A percentile compares a stretch with the other conserved stretches of the same genome.
These are phyloP conservation scores for Bellardia bayeri DNA, from an alignment of 2,888 invertebrate species.

Conservation along the genomic window DNA sequence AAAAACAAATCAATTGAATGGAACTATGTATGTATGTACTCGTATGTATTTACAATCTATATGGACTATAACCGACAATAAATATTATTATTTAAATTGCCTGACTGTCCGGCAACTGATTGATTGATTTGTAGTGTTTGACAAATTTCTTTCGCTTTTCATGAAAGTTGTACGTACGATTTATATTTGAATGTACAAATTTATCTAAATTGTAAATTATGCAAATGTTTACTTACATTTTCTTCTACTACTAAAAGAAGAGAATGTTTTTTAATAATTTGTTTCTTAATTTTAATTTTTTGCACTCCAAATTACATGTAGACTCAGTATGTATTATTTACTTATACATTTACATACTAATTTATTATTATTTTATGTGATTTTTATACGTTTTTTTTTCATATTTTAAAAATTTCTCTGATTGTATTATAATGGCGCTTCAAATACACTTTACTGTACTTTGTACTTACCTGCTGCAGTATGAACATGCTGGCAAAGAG, in stretches of 20 bases:
- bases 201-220: neutral
- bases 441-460: slow-evolving; percentile 10
- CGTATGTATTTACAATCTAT: too few relatives aligned
- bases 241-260: neutral
- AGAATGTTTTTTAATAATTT: neutral
- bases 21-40: too few relatives aligned
- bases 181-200: slow-evolving; percentile 30
- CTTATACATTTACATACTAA: neutral
- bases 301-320: slow-evolving; percentile 31
- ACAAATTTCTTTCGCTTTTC: slow-evolving; percentile 53
- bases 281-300: slow-evolving; percentile 32
- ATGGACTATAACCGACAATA: slow-evolving; percentile 13
- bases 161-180: slow-evolving; percentile 7
- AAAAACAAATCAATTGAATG: slow-evolving; percentile 38
- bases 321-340: too few relatives aligned
- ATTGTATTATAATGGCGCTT: slow-evolving; percentile 44
- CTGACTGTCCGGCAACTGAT: neutral
- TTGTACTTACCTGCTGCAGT: slow-evolving; percentile 72
- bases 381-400: slow-evolving; percentile 25
- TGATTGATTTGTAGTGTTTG: slow-evolving; percentile 4
- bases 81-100: neutral
- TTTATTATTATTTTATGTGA: slow-evolving; percentile 7
- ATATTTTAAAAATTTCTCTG: neutral
- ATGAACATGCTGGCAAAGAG: slow-evolving; percentile 69
- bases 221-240: slow-evolving; percentile 16